Conservation (phyloP, 2,113 vertebrate species). For the Chitala chitala region DNA sequence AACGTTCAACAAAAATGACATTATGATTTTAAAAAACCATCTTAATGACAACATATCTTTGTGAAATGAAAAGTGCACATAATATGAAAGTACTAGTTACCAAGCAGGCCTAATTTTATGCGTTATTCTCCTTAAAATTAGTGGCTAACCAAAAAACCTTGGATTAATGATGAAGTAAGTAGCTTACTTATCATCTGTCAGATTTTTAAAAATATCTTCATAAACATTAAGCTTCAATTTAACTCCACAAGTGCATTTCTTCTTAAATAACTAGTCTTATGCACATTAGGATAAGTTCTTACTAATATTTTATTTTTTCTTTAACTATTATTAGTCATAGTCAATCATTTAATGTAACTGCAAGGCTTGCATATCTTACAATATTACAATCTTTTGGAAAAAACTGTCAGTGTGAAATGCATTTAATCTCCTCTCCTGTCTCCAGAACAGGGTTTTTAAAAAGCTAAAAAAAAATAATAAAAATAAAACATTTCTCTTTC, state of each 20-base stretch:
- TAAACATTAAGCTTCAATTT: background rate
- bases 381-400: constrained; percentile 4
- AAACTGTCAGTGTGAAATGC: background rate
- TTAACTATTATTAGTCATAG: background rate
- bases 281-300: background rate
- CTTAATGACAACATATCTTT: constrained; percentile 8
- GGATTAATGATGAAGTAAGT: background rate
- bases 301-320: background rate
- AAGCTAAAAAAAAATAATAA: background rate
- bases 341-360: background rate
- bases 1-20: constrained; percentile 11
- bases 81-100: background rate
- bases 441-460: background rate
- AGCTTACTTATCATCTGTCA: background rate
- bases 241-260: background rate
- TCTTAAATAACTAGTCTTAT: background rate
- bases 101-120: background rate
- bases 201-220: background rate
- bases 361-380: background rate
- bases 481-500: background rate
- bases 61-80: too few species aligned
- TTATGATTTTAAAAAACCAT: constrained; percentile 8
- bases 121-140: background rate
- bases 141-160: background rate
- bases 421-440: background rate